Percentiles rank a stretch among this genome's conserved stretches.
Evolutionary conservation across 2,888 invertebrate species (phyloP).

Genomic region (Nomada lathburiana): DNA sequence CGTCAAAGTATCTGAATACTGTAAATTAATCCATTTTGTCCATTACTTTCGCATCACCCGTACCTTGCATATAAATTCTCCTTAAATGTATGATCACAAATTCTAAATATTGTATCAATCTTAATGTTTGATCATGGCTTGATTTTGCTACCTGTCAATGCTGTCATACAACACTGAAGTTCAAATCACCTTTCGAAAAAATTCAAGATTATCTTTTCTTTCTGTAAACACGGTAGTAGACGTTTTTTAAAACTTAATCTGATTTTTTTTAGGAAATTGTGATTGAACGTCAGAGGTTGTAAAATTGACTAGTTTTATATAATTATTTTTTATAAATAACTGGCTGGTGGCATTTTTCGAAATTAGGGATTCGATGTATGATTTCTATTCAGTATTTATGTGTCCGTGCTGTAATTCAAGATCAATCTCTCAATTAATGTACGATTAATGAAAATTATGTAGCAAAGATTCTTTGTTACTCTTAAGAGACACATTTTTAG

Average conservation of each 20-base stretch:
- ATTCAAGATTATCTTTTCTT: slow-evolving; percentile 55
- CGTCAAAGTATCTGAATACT: slow-evolving; percentile 44
- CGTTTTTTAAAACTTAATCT: slow-evolving; percentile 66
- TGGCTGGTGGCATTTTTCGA: slow-evolving; percentile 80
- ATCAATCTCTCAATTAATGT: slow-evolving; percentile 26
- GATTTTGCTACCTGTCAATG: slow-evolving; percentile 81
- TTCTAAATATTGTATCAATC: slow-evolving; percentile 66
- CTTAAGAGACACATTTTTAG: slow-evolving; percentile 24
- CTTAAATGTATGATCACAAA: slow-evolving; percentile 64
- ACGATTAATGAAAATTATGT: slow-evolving; percentile 29
- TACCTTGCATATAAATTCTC: slow-evolving; percentile 61
- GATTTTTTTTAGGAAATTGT: slow-evolving; percentile 77
- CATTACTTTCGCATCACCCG: slow-evolving; percentile 64
- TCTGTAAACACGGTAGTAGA: slow-evolving; percentile 53
- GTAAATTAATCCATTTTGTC: slow-evolving; percentile 52
- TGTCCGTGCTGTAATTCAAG: slow-evolving; percentile 22
- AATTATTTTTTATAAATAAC: slow-evolving; percentile 84
- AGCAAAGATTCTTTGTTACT: slow-evolving; percentile 22
- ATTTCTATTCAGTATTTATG: slow-evolving; percentile 47
- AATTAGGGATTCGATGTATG: slow-evolving; percentile 61
- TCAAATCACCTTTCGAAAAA: slow-evolving; percentile 77
- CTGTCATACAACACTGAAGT: slow-evolving; percentile 83
- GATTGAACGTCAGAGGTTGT: slow-evolving; percentile 83
- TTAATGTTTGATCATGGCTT: slow-evolving; percentile 81
- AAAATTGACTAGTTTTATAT: slow-evolving; percentile 84